A percentile compares a stretch with the other conserved stretches of the same genome.
Conservation (phyloP, 2,113 vertebrate genomes). For the Trematomus loennbergii region DNA sequence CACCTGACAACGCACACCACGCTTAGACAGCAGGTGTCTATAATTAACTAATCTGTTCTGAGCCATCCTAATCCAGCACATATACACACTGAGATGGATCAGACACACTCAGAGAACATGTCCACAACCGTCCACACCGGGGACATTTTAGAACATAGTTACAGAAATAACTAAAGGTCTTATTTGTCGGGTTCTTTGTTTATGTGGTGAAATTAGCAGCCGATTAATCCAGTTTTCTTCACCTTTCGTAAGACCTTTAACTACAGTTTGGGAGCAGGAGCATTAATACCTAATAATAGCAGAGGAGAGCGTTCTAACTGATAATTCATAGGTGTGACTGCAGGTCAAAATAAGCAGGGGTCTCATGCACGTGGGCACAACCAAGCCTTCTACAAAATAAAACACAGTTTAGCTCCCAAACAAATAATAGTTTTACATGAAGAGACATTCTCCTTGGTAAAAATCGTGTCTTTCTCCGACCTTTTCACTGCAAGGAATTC, state of each 20-base stretch:
- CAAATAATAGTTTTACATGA: too few relatives aligned
- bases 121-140: slow-evolving; percentile 6
- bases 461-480: too few relatives aligned
- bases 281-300: not conserved
- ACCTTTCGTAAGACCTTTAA: not conserved
- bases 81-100: slow-evolving; percentile 66
- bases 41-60: slow-evolving; percentile 86
- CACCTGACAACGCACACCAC: slow-evolving; percentile 80
- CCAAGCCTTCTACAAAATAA: not conserved
- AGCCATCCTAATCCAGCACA: slow-evolving; percentile 82
- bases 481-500: too few relatives aligned
- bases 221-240: not conserved
- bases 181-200: not conserved
- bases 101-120: slow-evolving; percentile 56
- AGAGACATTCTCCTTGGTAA: too few relatives aligned
- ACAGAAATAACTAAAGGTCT: slow-evolving; percentile 8
- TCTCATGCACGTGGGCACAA: not conserved
- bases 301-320: not conserved
- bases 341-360: not conserved
- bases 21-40: slow-evolving; percentile 83
- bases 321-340: too few relatives aligned
- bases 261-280: not conserved
- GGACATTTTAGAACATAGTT: slow-evolving; percentile 14
- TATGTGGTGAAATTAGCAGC: not conserved
- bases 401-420: not conserved